Base-by-base conservation (phyloP, 2,113 vertebrate genomes). In the Plotosus lineatus region DNA sequence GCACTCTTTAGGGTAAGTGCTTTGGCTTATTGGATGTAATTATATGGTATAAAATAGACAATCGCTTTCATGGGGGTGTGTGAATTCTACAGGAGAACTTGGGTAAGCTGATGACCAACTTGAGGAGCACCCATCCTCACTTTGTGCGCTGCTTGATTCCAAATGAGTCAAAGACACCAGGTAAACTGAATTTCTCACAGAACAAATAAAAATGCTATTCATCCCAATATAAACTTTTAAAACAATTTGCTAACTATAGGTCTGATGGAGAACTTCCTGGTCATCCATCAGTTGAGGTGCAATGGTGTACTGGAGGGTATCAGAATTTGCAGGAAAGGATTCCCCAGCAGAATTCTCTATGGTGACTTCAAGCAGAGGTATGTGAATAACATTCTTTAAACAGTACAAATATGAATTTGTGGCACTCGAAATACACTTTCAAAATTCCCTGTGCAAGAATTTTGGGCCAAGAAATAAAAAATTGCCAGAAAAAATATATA, bases 161-260 rank as follows among this genome's bases (percentile, higher is more conserved):
- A 58, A 98, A 98, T 84, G 96, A 98, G 87, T 96, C 96, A 19
- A 98, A 98, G 85, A 98, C 96, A n/a, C 96, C 96, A 71, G 96
- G 96, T 44, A 33, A 21, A 3, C 38, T 48, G 8, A n/a, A 6
- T 42, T 63, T 36, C 1, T 0, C 7, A 26, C 1, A 56, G 2
- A 26, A n/a, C 10, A 26, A 26, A n/a, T 26, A 3, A 56, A 12
- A 11, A 56, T 51, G 17, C 50, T 51, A 0, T 51, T 51, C 19
- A n/a, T 1, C 1, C 17, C 19, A 21, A n/a, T 46, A 53, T 17
- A 61, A 48, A 66, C 17, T 19, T 36, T 51, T 17, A 21, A 60
- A 31, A 48, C n/a, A 21, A 69, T 44, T 42, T 10, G 6, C 40
- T n/a, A n/a, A 44, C 31, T 40, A 2, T 74, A 95, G 95, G 95